phyloP scores from a whole-genome alignment of 2,113 vertebrate genomes.

The Mustela lutreola region DNA sequence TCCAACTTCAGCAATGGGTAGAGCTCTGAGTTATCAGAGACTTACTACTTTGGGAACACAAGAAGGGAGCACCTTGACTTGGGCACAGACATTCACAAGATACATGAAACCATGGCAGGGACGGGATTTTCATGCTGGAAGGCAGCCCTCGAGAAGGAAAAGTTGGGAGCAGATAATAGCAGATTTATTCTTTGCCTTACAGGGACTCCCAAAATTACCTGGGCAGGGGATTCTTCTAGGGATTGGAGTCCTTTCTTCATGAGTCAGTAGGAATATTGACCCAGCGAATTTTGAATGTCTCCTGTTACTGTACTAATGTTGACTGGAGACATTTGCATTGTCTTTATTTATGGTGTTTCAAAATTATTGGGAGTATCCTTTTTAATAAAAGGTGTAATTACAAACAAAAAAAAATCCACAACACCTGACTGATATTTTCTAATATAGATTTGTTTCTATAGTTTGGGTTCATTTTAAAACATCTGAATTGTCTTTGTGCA shows the following conservation, averaged over 20 bases:
- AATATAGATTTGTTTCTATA: constrained; percentile 44
- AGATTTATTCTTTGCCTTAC: neutral
- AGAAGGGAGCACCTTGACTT: neutral
- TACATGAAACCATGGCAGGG: neutral
- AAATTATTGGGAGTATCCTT: neutral
- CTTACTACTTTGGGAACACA: neutral
- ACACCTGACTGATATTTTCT: neutral
- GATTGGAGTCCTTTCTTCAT: neutral
- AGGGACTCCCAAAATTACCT: neutral
- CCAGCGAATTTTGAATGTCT: neutral
- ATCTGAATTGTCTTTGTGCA: constrained; percentile 59
- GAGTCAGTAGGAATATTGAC: neutral
- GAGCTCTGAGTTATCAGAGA: neutral
- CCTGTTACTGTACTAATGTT: neutral
- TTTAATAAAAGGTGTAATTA: neutral
- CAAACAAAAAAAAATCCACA: constrained; percentile 47
- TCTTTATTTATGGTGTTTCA: constrained; percentile 10
- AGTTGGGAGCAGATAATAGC: neutral
- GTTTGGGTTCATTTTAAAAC: constrained; percentile 49
- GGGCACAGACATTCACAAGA: neutral
- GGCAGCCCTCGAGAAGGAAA: neutral
- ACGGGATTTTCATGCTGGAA: neutral
- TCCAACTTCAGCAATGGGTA: neutral
- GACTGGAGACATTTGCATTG: neutral
- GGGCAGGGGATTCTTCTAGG: neutral